phyloP scores from a whole-genome alignment of 2,113 vertebrate genomes.

The Trematocara marginatum region DNA sequence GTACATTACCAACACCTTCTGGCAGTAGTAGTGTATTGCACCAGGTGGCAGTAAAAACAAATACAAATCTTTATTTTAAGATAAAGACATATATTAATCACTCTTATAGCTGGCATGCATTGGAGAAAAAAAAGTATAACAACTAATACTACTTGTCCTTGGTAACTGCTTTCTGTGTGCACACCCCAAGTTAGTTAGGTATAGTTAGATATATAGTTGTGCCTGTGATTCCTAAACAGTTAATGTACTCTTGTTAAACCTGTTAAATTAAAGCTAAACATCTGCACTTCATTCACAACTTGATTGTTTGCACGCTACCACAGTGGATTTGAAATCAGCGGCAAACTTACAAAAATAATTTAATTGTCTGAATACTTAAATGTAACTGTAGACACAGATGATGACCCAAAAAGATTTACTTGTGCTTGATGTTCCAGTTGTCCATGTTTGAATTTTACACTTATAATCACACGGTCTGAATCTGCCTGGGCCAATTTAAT shows the following conservation, averaged over 20 bases:
- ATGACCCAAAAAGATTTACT: background rate
- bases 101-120: rapidly evolving
- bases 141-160: background rate
- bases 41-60: background rate
- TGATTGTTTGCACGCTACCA: background rate
- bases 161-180: background rate
- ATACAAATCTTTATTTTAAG: background rate
- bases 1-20: background rate
- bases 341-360: background rate
- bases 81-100: background rate
- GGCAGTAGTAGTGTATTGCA: background rate
- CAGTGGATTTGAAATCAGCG: background rate
- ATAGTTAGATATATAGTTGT: background rate
- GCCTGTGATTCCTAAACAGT: background rate
- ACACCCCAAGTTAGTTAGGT: background rate
- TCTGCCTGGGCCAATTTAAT: background rate
- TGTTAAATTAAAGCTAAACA: background rate
- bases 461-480: background rate
- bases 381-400: background rate
- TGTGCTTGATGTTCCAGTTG: background rate
- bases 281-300: background rate
- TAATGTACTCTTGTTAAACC: background rate
- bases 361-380: rapidly evolving
- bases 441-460: background rate
- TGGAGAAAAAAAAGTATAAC: background rate